Conservation (phyloP, 2,888 invertebrate genomes). For the Eupithecia vulgata region DNA sequence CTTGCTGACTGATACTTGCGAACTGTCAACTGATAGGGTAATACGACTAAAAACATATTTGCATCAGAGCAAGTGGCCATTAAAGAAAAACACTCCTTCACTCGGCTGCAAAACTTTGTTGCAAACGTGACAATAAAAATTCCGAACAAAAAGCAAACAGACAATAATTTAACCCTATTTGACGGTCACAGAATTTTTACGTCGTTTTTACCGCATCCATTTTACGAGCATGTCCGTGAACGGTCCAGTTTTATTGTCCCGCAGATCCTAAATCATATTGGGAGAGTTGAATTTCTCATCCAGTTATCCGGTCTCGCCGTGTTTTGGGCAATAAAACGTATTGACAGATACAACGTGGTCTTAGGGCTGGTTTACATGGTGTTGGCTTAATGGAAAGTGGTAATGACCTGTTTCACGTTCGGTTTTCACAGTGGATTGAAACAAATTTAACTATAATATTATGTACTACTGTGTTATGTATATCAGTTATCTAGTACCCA, state of each 20-base stretch:
- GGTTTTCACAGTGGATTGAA: background rate
- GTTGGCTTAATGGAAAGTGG: background rate
- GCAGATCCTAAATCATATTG: conserved; percentile 40
- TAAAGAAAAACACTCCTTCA: background rate
- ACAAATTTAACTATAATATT: background rate
- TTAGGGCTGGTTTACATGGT: background rate
- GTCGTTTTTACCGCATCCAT: conserved; percentile 26
- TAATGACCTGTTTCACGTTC: background rate
- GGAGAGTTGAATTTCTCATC: conserved; percentile 28
- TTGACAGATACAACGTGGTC: background rate
- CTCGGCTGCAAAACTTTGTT: background rate
- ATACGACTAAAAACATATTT: background rate
- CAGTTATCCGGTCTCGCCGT: background rate
- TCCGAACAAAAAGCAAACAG: background rate
- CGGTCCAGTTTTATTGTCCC: conserved; percentile 26
- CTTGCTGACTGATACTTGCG: background rate
- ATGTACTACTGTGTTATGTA: no score
- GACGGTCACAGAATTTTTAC: conserved; percentile 27
- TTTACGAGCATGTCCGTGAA: conserved; percentile 26
- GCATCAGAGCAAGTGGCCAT: background rate
- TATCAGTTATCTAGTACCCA: no score
- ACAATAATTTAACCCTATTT: conserved; percentile 29
- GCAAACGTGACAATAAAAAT: background rate
- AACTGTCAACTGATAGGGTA: background rate
- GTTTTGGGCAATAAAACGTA: conserved; percentile 6